phyloP scores from a whole-genome alignment of 2,888 invertebrate species.

The Drosophila kambysellisi region DNA sequence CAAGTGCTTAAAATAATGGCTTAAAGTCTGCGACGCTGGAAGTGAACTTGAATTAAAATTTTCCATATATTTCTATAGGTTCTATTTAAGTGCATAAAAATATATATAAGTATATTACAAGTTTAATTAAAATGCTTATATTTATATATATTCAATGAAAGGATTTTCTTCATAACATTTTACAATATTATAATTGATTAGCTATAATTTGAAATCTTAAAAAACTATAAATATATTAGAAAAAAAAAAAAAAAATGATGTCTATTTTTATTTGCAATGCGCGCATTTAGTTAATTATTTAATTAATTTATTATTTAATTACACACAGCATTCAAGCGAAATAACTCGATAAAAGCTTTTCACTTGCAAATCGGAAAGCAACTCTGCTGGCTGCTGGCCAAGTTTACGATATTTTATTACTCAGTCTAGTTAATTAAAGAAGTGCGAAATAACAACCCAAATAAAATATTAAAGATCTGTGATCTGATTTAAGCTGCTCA shows the following conservation, averaged over 20 bases:
- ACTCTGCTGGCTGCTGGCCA: background rate
- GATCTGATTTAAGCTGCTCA: background rate
- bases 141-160: too few relatives aligned
- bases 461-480: background rate
- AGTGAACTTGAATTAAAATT: background rate
- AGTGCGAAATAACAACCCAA: too few relatives aligned
- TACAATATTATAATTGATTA: background rate
- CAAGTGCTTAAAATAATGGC: slow-evolving; percentile 9
- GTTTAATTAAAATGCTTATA: background rate
- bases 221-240: too few relatives aligned
- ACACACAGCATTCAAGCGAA: background rate
- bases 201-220: background rate
- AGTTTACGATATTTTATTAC: background rate
- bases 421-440: background rate
- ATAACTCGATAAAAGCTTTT: background rate
- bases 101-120: background rate
- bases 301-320: background rate
- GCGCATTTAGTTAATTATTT: background rate
- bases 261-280: background rate
- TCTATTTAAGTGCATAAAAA: background rate
- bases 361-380: background rate
- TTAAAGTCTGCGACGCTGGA: background rate
- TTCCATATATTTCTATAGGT: background rate
- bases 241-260: background rate
- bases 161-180: too few relatives aligned